Percentiles rank a stretch among this genome's conserved stretches.
These are phyloP conservation scores for Chitala chitala DNA, from an alignment of 2,113 vertebrate genomes.

Conservation along the genomic window DNA sequence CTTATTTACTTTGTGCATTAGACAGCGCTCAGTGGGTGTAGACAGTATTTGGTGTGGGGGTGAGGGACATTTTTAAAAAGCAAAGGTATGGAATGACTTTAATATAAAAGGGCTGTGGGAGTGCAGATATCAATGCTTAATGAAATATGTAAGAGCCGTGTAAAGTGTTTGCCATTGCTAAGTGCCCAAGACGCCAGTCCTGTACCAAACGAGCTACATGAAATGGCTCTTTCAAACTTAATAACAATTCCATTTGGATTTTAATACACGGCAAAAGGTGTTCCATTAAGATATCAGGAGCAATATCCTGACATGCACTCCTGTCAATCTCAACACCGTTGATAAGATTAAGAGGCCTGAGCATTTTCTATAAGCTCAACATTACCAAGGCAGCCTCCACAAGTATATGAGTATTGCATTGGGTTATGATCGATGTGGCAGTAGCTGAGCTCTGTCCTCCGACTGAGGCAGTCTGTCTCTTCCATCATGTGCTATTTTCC, in stretches of 20 bases:
- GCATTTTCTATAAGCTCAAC: conserved; percentile 19
- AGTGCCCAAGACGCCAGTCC: background rate
- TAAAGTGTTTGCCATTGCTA: conserved; percentile 15
- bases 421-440: too few species aligned
- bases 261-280: conserved; percentile 28
- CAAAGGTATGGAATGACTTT: too few species aligned
- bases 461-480: too few species aligned
- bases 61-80: too few species aligned
- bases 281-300: conserved; percentile 31
- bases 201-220: conserved; percentile 4
- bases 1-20: too few species aligned
- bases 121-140: background rate
- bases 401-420: conserved; percentile 11
- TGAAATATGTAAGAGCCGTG: conserved; percentile 18
- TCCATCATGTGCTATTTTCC: too few species aligned
- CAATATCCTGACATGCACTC: conserved; percentile 6
- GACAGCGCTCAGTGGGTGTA: too few species aligned
- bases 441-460: too few species aligned
- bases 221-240: conserved; percentile 25
- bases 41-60: too few species aligned
- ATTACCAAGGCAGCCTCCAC: background rate
- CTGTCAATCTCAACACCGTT: background rate
- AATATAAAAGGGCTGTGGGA: background rate
- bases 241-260: conserved; percentile 26
- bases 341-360: conserved; percentile 23